Base-by-base conservation (phyloP, 2,113 vertebrate genomes). In the Melanocharis versteri region DNA sequence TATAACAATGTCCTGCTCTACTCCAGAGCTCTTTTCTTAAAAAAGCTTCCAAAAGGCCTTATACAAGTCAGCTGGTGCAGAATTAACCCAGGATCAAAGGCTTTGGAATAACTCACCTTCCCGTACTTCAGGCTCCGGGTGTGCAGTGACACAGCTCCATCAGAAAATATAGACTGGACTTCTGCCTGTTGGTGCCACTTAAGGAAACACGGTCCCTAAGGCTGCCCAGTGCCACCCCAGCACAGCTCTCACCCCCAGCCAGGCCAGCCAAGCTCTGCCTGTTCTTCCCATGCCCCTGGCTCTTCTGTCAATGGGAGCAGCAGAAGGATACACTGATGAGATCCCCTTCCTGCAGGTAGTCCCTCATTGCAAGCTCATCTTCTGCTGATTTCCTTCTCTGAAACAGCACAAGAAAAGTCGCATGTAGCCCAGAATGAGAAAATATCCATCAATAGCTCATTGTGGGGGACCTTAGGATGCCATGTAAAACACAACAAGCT, bases 101-200 rank as follows among this genome's bases (percentile, higher is more conserved):
- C 10, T 68, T 68, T 8, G 44, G 56, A 76, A 33, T 16, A 57
- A 72, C 97, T 98, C 95, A 99, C 99, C 98, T 99, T 99, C 77
- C 99, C 99, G 0, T 99, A 99, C 70, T 99, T 99, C 81, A 99
- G 98, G 96, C 99, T 99, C 83, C 99, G 98, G 0, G 99, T 99
- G 96, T 99, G 99, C 94, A 99, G 97, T 0, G 99, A 99, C 2
- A 99, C 92, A 0, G 99, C 99, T 19, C 99, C 99, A 21, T 99
- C 99, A 10, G 99, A 98, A 96, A 99, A 99, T 20, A 99, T 98
- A 3, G 99, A 99, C 97, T 99, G 99, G 27, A 99, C 99, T 93
- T 99, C 99, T 28, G 99, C 99, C 99, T 99, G 95, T 48, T 9
- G 31, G 54, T 6, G 19, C 20, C 11, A n/a, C 81, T 98, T 94